Evolutionary conservation across 2,888 invertebrate genomes (phyloP).

Genomic region (Lobophora halterata): DNA sequence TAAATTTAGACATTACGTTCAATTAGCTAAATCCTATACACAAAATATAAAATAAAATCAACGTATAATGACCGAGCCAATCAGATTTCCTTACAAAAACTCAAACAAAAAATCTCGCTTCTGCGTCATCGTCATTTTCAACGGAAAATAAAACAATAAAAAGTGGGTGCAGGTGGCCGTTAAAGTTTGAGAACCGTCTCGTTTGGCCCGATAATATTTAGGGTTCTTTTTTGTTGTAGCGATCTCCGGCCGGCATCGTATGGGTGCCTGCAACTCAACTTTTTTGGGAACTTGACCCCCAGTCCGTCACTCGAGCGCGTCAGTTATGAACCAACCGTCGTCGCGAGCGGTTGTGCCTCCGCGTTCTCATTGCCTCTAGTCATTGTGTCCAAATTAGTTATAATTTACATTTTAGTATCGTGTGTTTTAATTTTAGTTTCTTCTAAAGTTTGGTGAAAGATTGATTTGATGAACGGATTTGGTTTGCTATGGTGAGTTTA

Average conservation of each 20-base stretch:
- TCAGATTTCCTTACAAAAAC: constrained; percentile 3
- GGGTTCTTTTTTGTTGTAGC: constrained; percentile 78
- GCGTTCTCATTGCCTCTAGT: constrained; percentile 72
- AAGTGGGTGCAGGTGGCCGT: constrained; percentile 28
- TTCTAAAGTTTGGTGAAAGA: constrained; percentile 47
- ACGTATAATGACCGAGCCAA: not conserved
- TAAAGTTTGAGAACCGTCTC: constrained; percentile 62
- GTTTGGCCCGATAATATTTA: constrained; percentile 65
- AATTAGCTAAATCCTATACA: no score
- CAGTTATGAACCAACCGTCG: constrained; percentile 75
- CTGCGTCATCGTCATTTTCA: constrained; percentile 15
- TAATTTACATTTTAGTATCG: constrained; percentile 33
- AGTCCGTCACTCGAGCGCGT: constrained; percentile 36
- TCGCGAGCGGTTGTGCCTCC: constrained; percentile 66
- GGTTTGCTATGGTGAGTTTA: constrained; percentile 75
- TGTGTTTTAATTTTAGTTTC: constrained; percentile 45
- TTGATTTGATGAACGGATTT: constrained; percentile 76
- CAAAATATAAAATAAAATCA: no score
- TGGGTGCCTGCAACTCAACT: constrained; percentile 67
- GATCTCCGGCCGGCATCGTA: constrained; percentile 77
- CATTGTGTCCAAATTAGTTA: constrained; percentile 72
- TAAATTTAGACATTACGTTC: no score
- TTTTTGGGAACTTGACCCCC: constrained; percentile 73
- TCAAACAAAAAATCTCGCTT: constrained; percentile 10
- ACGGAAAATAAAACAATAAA: constrained; percentile 31